Conservation (phyloP, 2,888 invertebrate genomes). For the Acronicta leporina region DNA sequence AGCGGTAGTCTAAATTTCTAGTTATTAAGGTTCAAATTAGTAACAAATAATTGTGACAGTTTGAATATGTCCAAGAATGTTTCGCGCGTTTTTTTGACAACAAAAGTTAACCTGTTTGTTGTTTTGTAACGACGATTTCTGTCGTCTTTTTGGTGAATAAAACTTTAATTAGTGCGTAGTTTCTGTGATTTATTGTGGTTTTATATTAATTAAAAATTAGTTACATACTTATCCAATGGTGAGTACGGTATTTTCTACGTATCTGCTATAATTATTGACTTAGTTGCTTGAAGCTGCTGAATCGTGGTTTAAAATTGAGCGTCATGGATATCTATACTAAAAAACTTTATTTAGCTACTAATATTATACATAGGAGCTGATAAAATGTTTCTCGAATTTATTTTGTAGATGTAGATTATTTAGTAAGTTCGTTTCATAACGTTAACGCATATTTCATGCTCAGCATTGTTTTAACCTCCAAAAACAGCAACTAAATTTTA, state of each 20-base stretch:
- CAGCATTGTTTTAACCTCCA: too few relatives aligned
- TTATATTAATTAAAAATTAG: slow-evolving; percentile 13
- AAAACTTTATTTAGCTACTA: not conserved
- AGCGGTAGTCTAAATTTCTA: not conserved
- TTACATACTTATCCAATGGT: slow-evolving; percentile 34
- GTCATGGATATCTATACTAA: slow-evolving; percentile 2
- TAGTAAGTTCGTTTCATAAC: too few relatives aligned
- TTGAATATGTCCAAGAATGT: slow-evolving; percentile 3
- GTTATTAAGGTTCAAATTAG: not conserved
- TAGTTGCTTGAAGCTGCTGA: not conserved
- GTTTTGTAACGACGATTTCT: slow-evolving; percentile 23
- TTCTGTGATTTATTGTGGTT: not conserved
- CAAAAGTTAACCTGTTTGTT: slow-evolving; percentile 50
- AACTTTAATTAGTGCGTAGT: slow-evolving; percentile 16
- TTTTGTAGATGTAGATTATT: not conserved
- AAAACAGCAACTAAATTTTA: too few relatives aligned
- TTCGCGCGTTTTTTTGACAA: slow-evolving; percentile 63
- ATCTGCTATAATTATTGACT: not conserved
- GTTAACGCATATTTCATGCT: too few relatives aligned
- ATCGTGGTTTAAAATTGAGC: not conserved
- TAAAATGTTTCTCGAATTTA: not conserved
- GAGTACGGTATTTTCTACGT: slow-evolving; percentile 12
- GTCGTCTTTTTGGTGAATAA: slow-evolving; percentile 8
- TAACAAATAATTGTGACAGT: slow-evolving; percentile 21
- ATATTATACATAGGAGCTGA: not conserved